phyloP scores from a whole-genome alignment of 30 jellyfish, hydroid and myxozoan genomes.

The Phacellophora camtschatica region DNA sequence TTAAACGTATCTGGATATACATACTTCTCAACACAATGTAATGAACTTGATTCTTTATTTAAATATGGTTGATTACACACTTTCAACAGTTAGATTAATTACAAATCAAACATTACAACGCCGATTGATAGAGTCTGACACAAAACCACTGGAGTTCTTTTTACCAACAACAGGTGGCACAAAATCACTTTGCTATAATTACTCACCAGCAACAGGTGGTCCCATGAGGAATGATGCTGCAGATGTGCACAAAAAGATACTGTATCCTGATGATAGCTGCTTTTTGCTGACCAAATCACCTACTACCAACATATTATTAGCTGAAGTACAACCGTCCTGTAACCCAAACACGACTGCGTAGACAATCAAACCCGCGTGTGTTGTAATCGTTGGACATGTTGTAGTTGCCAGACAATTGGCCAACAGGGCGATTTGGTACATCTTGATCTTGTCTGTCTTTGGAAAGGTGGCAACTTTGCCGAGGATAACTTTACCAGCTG shows the following conservation, averaged over 20 bases:
- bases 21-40: no score
- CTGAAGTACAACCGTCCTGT: conserved; percentile 81
- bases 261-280: conserved; percentile 62
- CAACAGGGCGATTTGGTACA: conserved; percentile 72
- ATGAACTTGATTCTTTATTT: no score
- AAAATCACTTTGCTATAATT: no score
- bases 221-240: conserved; percentile 88
- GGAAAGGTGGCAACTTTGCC: conserved; percentile 78
- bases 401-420: conserved; percentile 88
- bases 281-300: conserved; percentile 86
- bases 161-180: no score
- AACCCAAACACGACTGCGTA: conserved; percentile 85
- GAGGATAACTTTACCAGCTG: conserved; percentile 76
- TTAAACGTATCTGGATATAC: no score
- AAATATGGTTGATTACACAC: no score
- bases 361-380: conserved; percentile 53
- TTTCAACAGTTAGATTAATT: no score
- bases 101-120: no score
- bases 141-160: no score
- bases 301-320: conserved; percentile 70
- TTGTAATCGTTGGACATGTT: conserved; percentile 64
- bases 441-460: conserved; percentile 52
- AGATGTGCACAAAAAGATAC: conserved; percentile 63
- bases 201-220: conserved; percentile 93
- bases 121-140: no score